phyloP scores from a whole-genome alignment of 2,113 vertebrate genomes.

The Lichenostomus cassidix region DNA sequence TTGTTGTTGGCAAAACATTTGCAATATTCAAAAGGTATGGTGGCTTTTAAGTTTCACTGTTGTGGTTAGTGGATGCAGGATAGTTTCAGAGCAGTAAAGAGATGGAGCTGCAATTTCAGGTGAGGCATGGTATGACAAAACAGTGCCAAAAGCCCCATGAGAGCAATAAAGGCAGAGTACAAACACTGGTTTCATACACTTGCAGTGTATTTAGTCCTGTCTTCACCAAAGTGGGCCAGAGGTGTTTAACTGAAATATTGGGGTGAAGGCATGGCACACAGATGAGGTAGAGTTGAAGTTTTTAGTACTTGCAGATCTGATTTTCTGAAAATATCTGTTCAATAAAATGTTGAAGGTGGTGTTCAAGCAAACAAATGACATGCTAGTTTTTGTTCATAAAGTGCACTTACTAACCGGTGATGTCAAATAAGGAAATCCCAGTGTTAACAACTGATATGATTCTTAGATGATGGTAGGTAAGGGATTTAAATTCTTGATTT shows the following conservation, averaged over 20 bases:
- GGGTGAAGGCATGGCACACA: background rate
- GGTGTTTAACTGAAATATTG: background rate
- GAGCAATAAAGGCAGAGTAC: background rate
- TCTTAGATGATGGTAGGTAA: background rate
- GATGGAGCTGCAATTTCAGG: background rate
- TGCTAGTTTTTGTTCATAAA: background rate
- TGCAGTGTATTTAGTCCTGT: background rate
- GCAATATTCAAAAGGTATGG: background rate
- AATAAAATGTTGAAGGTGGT: background rate
- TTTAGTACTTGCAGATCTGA: background rate
- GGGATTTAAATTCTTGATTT: background rate
- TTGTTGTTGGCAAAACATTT: background rate
- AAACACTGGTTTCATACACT: background rate
- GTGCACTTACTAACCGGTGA: background rate
- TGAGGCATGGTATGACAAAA: background rate
- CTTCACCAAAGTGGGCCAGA: background rate
- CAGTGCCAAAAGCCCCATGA: background rate
- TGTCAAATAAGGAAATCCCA: background rate
- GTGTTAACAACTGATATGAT: fast-evolving
- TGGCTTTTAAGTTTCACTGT: background rate
- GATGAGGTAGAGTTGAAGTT: background rate
- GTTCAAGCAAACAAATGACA: background rate
- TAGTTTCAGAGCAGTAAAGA: background rate
- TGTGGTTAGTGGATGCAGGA: background rate
- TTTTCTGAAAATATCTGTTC: background rate